Conservation (phyloP, 2,888 invertebrate species). For the Synanthedon tipuliformis region DNA sequence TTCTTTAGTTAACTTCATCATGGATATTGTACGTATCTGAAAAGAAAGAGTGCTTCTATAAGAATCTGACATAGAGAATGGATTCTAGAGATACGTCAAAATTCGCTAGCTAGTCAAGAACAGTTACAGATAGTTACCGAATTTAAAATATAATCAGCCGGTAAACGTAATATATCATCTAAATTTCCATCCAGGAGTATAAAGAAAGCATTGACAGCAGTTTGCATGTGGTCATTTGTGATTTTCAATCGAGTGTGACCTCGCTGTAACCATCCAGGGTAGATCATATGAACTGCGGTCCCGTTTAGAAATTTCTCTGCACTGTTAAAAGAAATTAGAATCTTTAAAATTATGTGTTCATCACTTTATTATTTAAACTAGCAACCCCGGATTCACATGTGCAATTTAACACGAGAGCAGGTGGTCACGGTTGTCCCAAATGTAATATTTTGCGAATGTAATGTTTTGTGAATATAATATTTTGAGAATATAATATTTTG, state of each 20-base stretch:
- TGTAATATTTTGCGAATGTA: no score
- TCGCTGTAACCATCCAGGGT: conserved; percentile 27
- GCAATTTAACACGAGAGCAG: no score
- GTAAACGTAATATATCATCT: conserved; percentile 33
- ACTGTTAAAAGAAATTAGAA: background rate
- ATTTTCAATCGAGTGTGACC: conserved; percentile 32
- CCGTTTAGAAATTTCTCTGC: conserved; percentile 34
- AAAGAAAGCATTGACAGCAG: conserved; percentile 50
- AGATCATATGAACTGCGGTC: conserved; percentile 36
- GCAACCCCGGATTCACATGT: no score
- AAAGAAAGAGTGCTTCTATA: background rate
- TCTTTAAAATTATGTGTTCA: no score
- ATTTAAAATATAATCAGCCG: conserved; percentile 33
- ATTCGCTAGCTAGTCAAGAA: background rate
- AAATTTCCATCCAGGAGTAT: conserved; percentile 39
- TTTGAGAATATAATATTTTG: no score
- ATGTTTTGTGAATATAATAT: no score
- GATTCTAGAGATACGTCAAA: background rate
- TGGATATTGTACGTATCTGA: conserved; percentile 51
- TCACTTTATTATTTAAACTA: no score
- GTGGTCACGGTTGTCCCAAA: no score
- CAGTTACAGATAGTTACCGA: conserved; percentile 52
- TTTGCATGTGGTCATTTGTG: conserved; percentile 50
- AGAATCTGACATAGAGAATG: no score
- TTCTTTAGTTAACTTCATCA: conserved; percentile 49